Percentiles rank a stretch among this genome's conserved stretches.
These are phyloP conservation scores for Chymomyza procnemis DNA, from an alignment of 2,888 invertebrate species.

Conservation along the genomic window DNA sequence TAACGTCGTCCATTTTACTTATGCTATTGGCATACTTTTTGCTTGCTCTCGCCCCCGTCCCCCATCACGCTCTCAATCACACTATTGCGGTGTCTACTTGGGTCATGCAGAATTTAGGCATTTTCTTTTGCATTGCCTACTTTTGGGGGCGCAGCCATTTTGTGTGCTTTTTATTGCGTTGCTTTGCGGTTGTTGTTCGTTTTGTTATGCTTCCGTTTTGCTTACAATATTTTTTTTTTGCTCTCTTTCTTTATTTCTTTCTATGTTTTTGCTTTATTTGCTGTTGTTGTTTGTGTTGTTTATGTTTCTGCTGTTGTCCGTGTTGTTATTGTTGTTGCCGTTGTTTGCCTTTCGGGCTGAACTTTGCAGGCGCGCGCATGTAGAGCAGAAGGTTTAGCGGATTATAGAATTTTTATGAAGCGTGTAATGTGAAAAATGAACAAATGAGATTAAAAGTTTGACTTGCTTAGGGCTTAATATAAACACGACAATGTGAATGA, in stretches of 20 bases:
- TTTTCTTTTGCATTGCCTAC: conserved; percentile 22
- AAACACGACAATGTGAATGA: neutral
- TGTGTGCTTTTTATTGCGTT: conserved; percentile 41
- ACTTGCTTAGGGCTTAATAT: neutral
- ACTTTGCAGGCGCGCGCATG: conserved; percentile 27
- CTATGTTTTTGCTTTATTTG: neutral
- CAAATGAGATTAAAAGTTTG: conserved; percentile 65
- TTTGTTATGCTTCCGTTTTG: conserved; percentile 7
- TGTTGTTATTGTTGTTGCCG: conserved; percentile 7
- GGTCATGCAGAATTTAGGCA: conserved; percentile 35
- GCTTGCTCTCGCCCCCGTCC: conserved; percentile 28
- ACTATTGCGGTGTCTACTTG: conserved; percentile 11
- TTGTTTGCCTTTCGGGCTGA: conserved; percentile 29
- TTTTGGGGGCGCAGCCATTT: conserved; percentile 36
- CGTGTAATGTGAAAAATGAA: conserved; percentile 61
- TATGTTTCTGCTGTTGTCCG: conserved; percentile 9
- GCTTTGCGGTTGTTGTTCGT: conserved; percentile 21
- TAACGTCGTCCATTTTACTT: neutral
- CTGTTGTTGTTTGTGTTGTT: conserved; percentile 14
- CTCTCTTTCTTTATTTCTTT: conserved; percentile 3
- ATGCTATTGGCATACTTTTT: conserved; percentile 24
- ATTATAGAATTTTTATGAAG: conserved; percentile 63
- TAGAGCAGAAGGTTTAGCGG: conserved; percentile 56
- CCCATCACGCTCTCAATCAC: too few species aligned
- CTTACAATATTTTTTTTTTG: conserved; percentile 7